Base-by-base conservation (phyloP, 2,113 vertebrate genomes). In the Microtus ochrogaster region DNA sequence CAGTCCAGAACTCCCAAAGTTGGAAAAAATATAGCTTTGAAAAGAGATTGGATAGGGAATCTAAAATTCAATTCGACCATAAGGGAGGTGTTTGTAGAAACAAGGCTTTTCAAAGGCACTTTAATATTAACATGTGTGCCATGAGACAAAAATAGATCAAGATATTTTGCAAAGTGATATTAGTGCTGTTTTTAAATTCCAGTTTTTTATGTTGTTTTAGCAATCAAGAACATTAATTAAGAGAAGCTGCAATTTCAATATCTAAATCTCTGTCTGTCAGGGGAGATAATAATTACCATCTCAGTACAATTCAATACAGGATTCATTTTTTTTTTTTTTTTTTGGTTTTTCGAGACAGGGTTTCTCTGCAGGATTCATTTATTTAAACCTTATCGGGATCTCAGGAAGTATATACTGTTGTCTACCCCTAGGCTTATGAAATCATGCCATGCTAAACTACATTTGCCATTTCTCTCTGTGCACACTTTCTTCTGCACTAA, bases 111-210 rank as follows among this genome's bases (percentile, higher is more conserved):
- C 89, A 87, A 92, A 96, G 82, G 49, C 52, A 93, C 66, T 97
- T 96, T 94, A 74, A 86, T 92, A 61, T 96, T 77, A 94, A 91
- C 39, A 24, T 83, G 84, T 96, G 0, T 72, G 91, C 95, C 91
- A 96, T 87, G 90, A 95, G 22, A 92, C 39, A 95, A 88, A 97
- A 97, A 86, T 47, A 97, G 90, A 97, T 95, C 96, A 96, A 97
- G 89, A 86, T 98, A 97, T 97, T 98, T 98, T 98, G 94, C 97
- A 98, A 97, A 41, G 85, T 97, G 39, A 92, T 97, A 83, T 97
- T 92, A 97, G 81, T 92, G 76, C 47, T 96, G 78, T 91, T 97
- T 98, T 44, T 79, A 89, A 83, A 70, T 92, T 97, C 74, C n/a
- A 91, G 49, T 85, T 41, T 81, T 55, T 89, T 66, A 70, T 83